phyloP scores from a whole-genome alignment of 2,113 vertebrate species.

The Oncorhynchus keta region DNA sequence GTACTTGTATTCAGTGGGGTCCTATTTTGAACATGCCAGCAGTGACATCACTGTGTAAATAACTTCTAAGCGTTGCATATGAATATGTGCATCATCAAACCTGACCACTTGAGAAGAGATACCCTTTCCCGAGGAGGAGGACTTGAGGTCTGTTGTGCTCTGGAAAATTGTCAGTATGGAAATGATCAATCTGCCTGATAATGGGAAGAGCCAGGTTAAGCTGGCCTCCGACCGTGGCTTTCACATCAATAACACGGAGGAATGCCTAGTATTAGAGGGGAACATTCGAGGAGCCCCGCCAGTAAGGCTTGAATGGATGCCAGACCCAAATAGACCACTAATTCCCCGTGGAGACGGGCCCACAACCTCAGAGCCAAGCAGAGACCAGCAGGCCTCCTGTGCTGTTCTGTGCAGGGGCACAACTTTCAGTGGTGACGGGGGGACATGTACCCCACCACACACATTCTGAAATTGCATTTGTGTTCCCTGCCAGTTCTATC shows the following conservation, averaged over 20 bases:
- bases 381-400: background rate
- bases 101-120: background rate
- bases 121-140: background rate
- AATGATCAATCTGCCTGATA: slow-evolving; percentile 4
- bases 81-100: background rate
- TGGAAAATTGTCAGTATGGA: slow-evolving; percentile 1
- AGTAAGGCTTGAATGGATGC: slow-evolving; percentile 4
- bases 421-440: no score
- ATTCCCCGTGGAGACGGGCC: slow-evolving; percentile 7
- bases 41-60: slow-evolving; percentile 1
- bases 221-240: background rate
- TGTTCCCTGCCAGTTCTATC: no score
- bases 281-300: slow-evolving; percentile 8
- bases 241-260: slow-evolving; percentile 14
- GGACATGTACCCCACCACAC: no score
- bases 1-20: background rate
- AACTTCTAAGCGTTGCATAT: background rate
- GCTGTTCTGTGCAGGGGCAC: background rate
- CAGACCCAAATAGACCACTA: slow-evolving; percentile 9
- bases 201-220: background rate
- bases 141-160: background rate
- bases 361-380: slow-evolving; percentile 1
- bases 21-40: background rate
- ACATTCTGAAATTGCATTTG: no score
- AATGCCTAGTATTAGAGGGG: slow-evolving; percentile 17